Base-by-base conservation (phyloP, 2,888 invertebrate genomes). In the Caenorhabditis sp. region DNA sequence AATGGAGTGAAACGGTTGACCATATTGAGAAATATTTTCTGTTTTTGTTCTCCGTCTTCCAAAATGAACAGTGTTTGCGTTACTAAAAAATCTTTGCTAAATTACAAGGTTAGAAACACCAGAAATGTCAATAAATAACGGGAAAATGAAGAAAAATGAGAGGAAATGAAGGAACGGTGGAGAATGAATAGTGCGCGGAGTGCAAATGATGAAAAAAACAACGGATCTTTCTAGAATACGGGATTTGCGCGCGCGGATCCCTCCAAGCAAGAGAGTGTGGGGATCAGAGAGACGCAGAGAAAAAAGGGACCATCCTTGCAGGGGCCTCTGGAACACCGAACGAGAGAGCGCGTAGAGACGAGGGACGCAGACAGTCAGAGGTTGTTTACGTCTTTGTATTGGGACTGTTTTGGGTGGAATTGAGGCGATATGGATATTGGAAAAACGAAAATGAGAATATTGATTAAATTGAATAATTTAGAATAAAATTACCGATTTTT, bases 21-120 rank as follows among this genome's bases (percentile, higher is more conserved):
- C n/a, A 55, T 1, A 55, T 28, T 13, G 13, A 20, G 18, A 47
- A 15, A 55, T 56, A 35, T 56, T 32, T 35, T 56, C 9, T 20
- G 9, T 28, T 51, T 51, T 24, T 24, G 51, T 40, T 15, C 40
- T 13, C 47, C 47, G 20, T 18, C 47, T 47, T 47, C 47, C 3
- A 47, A 47, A 47, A 18, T 18, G n/a, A 32, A 8, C 32, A 35
- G 18, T 56, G 56, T 56, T 56, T 56, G 56, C 35, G 28, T 32
- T 56, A 56, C 32, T 55, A 18, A n/a, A 20, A 20, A 20, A 20
- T 50, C 20, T 50, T 50, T 44, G 44, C 20, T n/a, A n/a, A n/a
- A n/a, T n/a, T n/a, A n/a, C n/a, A n/a, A n/a, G n/a, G n/a, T n/a
- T n/a, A n/a, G n/a, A n/a, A n/a, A n/a, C n/a, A 13, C 40, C 6